Evolutionary conservation across 2,888 invertebrate species (phyloP).

Genomic region (Heterodera filipjevi): DNA sequence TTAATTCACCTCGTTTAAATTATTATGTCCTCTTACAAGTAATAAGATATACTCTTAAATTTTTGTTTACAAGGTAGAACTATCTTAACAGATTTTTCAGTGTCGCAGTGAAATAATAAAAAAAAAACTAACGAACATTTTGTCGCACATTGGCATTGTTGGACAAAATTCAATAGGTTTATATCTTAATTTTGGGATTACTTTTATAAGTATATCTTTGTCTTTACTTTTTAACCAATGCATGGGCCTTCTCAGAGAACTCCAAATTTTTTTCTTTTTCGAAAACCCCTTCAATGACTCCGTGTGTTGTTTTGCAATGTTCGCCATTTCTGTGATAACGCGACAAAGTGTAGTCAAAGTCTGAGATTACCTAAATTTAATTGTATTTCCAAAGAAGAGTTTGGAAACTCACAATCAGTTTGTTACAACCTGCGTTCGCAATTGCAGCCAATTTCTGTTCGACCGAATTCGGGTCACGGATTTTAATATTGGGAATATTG

Average conservation of each 20-base stretch:
- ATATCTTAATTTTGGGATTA: conserved; percentile 7
- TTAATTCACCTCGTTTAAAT: too few species aligned
- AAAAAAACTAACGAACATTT: conserved; percentile 3
- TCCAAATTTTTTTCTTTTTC: conserved; percentile 35
- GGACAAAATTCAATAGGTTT: conserved; percentile 66
- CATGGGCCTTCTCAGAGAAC: neutral
- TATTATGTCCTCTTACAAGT: too few species aligned
- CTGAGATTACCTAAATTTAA: conserved; percentile 55
- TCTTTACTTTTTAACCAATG: neutral
- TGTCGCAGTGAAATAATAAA: too few species aligned
- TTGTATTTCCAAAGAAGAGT: neutral
- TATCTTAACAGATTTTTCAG: conserved; percentile 68
- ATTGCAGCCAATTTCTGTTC: conserved; percentile 46
- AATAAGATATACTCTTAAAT: too few species aligned
- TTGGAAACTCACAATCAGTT: conserved; percentile 41
- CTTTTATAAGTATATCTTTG: neutral
- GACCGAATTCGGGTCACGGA: conserved; percentile 46
- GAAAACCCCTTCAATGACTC: conserved; percentile 54
- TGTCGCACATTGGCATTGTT: conserved; percentile 33
- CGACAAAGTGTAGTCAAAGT: conserved; percentile 64
- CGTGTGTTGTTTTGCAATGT: conserved; percentile 60
- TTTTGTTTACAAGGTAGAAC: too few species aligned
- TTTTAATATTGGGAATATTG: conserved; percentile 26
- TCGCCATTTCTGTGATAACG: conserved; percentile 53
- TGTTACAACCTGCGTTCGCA: conserved; percentile 43